Conservation (phyloP, 2,113 vertebrate genomes). For the Protobothrops flavoviridis region DNA sequence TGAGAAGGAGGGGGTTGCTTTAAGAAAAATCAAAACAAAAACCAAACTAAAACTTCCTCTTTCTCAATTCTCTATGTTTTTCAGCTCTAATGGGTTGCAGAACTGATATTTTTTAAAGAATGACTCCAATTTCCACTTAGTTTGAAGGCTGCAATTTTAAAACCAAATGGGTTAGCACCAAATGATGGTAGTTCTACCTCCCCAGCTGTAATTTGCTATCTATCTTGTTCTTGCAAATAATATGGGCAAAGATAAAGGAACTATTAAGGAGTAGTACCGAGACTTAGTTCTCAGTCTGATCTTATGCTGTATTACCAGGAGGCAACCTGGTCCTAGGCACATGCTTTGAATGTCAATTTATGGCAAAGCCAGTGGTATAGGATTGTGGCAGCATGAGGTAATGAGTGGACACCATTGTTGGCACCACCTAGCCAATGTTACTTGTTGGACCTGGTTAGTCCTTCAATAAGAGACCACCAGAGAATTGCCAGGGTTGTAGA, state of each 20-base stretch:
- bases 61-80: background rate
- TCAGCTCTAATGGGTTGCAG: background rate
- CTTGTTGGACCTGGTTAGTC: background rate
- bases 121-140: constrained; percentile 1
- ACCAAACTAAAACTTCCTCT: background rate
- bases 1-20: background rate
- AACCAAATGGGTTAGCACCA: background rate
- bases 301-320: background rate
- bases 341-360: background rate
- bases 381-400: background rate
- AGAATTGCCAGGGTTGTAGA: background rate
- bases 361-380: background rate
- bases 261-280: background rate
- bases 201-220: background rate
- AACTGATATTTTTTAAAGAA: background rate
- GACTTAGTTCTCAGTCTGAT: background rate
- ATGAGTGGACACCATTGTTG: background rate
- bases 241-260: background rate
- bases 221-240: background rate
- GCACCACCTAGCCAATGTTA: background rate
- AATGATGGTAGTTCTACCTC: background rate
- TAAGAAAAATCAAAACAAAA: background rate
- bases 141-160: constrained; percentile 5
- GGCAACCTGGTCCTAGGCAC: background rate
- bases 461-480: background rate